Base-by-base conservation (phyloP, 2,113 vertebrate species). In the Noctilio leporinus region DNA sequence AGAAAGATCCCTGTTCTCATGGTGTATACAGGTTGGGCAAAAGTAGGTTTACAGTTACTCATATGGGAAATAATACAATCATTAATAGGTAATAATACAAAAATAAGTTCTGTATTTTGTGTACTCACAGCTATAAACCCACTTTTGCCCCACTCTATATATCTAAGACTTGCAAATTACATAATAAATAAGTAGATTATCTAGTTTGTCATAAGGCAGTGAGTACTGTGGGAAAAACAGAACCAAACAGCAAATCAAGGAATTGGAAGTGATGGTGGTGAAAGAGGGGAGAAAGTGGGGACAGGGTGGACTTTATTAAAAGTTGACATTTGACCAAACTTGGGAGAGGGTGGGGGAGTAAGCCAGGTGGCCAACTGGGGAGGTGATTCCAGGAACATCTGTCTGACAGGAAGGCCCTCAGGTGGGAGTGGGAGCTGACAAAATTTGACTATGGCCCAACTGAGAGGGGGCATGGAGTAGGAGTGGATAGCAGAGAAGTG, bases 361-460 rank as follows among this genome's bases (percentile, higher is more conserved):
- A 51, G 38, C 30, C 73, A 62, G 45, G 26, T 35, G 24, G 28
- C 57, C 16, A 47, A n/a, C 43, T 33, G 28, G 64, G 14, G 26
- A 57, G 38, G 35, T 53, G 62, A 59, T 11, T 11, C 43, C n/a
- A 11, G 38, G 53, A 40, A n/a, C 24, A 15, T 3, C 3, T 2
- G 15, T n/a, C n/a, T n/a, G n/a, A n/a, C 7, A 14, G 1, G 8
- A n/a, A 73, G 78, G 26, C 40, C 53, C 28, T 49, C 5, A 14
- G 57, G 57, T 33, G 3, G 49, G 38, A 12, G 7, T 53, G 33
- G 57, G 51, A 53, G 30, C 51, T 55, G 55, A 51, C 15, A 8
- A 7, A 15, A 4, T 1, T n/a, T 4, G 3, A 40, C 14, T 75
- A 10, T 10, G 55, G 47, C 47, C 5, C 0, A 12, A n/a, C 28